Evolutionary conservation across 2,797 vertebrate genomes (phyloP), one percentile per base, ranked within the genome.

Genomic region (Sebastes jordani): DNA sequence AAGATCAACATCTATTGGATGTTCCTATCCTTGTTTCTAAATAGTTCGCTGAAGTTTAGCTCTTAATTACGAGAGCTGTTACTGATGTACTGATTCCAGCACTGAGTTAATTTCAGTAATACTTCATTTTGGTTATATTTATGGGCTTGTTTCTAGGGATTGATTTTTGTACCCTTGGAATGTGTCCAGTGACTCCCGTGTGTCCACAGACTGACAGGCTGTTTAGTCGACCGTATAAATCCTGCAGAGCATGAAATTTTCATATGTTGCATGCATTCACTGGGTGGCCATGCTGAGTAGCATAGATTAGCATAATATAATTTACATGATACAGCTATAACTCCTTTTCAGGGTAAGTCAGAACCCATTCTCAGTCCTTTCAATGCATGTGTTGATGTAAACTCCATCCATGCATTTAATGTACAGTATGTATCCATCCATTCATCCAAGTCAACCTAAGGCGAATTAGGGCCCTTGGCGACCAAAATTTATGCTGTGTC

Each of bases 171-270:
- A 42, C 56, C 22, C 32, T 67, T 80, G 68, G 75, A 81, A 55
- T 74, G 23, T 71, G 42, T 75, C 25, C 81, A 49, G 66, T 69
- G 30, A 46, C 69, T 77, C 68, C 46, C 46, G 29, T 77, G 65
- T 63, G 71, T 83, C 75, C 72, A 38, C 36, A 49, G 58, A 22
- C 66, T 61, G 67, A 71, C 36, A 54, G 49, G 36, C 64, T 84
- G 79, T 84, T 87, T 71, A 60, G 30, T 20, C 56, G 77, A 23
- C 66, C 3, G 7, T 56, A 22, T 77, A 74, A 86, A 81, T 72
- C 71, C 81, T 55, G 69, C 76, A 80, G 36, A 70, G 74, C 81
- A 80, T 82, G 76, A 86, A 64, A 86, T 68, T 49, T 85, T 78
- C 79, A 84, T 75, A 30, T 71, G 59, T 81, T 65, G 65, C 68